Conservation (phyloP, 2,113 vertebrate genomes). For the Mus pahari region DNA sequence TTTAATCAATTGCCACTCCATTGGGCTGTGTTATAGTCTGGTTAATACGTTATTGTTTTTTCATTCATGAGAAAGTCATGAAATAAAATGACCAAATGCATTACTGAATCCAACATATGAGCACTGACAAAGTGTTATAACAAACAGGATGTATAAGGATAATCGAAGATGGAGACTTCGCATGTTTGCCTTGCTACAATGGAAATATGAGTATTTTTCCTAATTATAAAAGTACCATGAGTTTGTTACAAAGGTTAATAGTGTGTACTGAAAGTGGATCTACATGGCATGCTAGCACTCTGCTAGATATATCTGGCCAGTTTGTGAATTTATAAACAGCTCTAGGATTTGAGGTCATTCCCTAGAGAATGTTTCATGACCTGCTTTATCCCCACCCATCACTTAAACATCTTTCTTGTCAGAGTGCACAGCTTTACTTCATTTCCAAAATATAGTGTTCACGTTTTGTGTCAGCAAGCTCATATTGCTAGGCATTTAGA, state of each 20-base stretch:
- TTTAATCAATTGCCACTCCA: constrained; percentile 11
- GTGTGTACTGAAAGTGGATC: background rate
- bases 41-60: constrained; percentile 11
- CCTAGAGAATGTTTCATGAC: background rate
- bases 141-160: background rate
- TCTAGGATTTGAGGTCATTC: constrained; percentile 8
- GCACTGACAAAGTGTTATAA: background rate
- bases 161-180: background rate
- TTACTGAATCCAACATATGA: constrained; percentile 26
- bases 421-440: constrained; percentile 25
- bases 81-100: constrained; percentile 34
- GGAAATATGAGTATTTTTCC: background rate
- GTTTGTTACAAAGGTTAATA: constrained; percentile 27
- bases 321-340: background rate
- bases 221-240: background rate
- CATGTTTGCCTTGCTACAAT: constrained; percentile 32
- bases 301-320: background rate
- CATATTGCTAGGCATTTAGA: background rate
- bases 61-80: constrained; percentile 46
- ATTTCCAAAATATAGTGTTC: constrained; percentile 16
- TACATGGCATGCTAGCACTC: background rate
- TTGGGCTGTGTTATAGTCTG: constrained; percentile 50
- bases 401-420: constrained; percentile 16
- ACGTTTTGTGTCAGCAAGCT: background rate
- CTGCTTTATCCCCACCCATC: background rate